Conservation (phyloP, 2,797 vertebrate genomes). For the Dendrocincla tyrannina region DNA sequence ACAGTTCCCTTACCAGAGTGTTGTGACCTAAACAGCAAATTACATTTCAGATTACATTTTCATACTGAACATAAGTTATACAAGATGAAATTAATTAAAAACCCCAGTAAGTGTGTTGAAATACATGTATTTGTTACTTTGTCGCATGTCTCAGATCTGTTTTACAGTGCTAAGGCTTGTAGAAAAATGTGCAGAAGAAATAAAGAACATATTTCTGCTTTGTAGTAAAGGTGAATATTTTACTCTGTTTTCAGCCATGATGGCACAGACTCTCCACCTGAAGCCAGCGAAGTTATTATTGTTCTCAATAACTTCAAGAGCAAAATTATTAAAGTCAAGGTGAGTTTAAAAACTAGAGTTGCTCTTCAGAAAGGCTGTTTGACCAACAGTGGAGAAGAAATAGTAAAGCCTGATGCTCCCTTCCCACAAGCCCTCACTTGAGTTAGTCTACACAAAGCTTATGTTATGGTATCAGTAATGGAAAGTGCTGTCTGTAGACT, state of each 20-base stretch:
- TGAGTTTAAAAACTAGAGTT: constrained; percentile 50
- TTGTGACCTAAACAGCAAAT: background rate
- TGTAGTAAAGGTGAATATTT: background rate
- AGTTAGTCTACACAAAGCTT: background rate
- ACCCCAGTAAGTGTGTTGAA: background rate
- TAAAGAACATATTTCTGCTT: background rate
- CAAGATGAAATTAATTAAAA: background rate
- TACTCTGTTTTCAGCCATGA: constrained; percentile 84
- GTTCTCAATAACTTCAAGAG: constrained; percentile 96
- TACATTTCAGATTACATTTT: background rate
- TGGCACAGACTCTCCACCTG: constrained; percentile 92
- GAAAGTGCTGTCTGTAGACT: background rate
- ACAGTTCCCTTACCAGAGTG: background rate
- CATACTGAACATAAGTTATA: background rate
- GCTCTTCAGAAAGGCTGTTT: background rate
- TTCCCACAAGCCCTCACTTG: background rate
- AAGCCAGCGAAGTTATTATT: constrained; percentile 87
- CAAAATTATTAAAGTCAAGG: constrained; percentile 99
- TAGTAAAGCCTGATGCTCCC: background rate
- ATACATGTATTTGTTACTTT: background rate
- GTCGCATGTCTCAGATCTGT: background rate
- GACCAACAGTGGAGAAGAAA: background rate
- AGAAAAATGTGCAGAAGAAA: background rate
- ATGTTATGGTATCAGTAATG: background rate
- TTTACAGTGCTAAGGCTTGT: background rate